These are phyloP conservation scores for Seriola dumerili DNA, from an alignment of 2,113 vertebrate genomes.

Conservation along the genomic window DNA sequence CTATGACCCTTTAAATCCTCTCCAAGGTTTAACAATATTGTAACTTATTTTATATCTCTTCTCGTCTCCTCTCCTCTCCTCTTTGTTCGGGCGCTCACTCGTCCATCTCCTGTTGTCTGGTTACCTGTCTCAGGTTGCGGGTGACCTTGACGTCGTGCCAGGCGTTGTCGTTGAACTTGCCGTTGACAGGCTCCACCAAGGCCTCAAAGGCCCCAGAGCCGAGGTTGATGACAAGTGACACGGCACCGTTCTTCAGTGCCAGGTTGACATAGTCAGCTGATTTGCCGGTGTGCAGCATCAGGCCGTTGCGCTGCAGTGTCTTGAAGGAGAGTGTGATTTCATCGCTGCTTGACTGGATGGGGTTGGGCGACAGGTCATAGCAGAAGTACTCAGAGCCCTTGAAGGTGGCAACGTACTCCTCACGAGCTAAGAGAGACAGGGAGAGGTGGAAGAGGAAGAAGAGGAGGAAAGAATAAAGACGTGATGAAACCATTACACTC, in stretches of 20 bases:
- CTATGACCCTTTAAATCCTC: not conserved
- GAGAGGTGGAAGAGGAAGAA: constrained; percentile 27
- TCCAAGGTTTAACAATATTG: not conserved
- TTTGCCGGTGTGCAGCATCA: constrained; percentile 99
- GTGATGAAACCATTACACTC: constrained; percentile 40
- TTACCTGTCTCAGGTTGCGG: constrained; percentile 99
- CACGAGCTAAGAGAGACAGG: constrained; percentile 88
- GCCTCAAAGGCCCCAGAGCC: constrained; percentile 99
- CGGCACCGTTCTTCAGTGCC: constrained; percentile 98
- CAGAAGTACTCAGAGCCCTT: constrained; percentile 99
- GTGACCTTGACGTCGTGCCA: constrained; percentile 99
- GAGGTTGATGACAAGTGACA: constrained; percentile 99
- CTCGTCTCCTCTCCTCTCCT: constrained; percentile 14
- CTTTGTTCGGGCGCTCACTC: constrained; percentile 45
- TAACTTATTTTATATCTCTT: constrained; percentile 1
- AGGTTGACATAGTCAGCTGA: constrained; percentile 99
- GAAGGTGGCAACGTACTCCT: constrained; percentile 98
- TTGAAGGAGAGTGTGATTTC: constrained; percentile 99
- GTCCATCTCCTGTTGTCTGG: constrained; percentile 90
- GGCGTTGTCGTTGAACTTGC: constrained; percentile 99
- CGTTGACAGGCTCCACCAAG: constrained; percentile 99
- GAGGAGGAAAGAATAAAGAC: constrained; percentile 43
- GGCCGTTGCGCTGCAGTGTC: constrained; percentile 98
- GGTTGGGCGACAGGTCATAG: constrained; percentile 98
- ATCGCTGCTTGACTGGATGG: constrained; percentile 99